These are phyloP conservation scores for Asarcornis scutulata DNA, from an alignment of 2,113 vertebrate species.

Conservation along the genomic window DNA sequence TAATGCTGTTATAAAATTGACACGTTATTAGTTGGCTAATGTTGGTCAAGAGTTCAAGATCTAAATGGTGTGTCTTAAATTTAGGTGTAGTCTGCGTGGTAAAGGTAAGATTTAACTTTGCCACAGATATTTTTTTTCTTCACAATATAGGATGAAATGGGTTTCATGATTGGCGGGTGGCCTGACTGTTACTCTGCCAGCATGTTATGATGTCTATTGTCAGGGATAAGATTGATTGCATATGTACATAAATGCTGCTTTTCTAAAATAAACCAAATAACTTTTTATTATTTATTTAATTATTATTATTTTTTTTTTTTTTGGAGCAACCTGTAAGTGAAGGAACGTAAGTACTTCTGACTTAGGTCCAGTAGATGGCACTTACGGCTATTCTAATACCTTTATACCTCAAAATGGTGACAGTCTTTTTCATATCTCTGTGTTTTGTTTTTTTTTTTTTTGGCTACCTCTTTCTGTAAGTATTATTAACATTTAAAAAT, in stretches of 20 bases:
- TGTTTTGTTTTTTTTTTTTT: not conserved
- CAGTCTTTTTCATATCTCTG: not conserved
- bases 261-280: not conserved
- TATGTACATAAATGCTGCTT: not conserved
- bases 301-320: not conserved
- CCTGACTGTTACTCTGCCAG: not conserved
- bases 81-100: not conserved
- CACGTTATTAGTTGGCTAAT: not conserved
- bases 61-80: not conserved
- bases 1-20: not conserved
- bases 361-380: not conserved
- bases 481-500: not conserved
- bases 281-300: rapidly evolving
- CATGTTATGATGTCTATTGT: not conserved
- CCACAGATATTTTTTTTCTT: not conserved
- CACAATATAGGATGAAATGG: not conserved
- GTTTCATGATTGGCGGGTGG: not conserved
- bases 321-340: not conserved
- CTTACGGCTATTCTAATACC: not conserved
- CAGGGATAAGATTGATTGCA: not conserved
- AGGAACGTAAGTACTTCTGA: not conserved
- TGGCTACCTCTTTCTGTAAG: not conserved
- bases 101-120: not conserved
- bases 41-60: not conserved
- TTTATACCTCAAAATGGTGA: not conserved